Percentiles rank a stretch among this genome's conserved stretches.
These are phyloP conservation scores for Thera britannica DNA, from an alignment of 2,888 invertebrate species.

Conservation along the genomic window DNA sequence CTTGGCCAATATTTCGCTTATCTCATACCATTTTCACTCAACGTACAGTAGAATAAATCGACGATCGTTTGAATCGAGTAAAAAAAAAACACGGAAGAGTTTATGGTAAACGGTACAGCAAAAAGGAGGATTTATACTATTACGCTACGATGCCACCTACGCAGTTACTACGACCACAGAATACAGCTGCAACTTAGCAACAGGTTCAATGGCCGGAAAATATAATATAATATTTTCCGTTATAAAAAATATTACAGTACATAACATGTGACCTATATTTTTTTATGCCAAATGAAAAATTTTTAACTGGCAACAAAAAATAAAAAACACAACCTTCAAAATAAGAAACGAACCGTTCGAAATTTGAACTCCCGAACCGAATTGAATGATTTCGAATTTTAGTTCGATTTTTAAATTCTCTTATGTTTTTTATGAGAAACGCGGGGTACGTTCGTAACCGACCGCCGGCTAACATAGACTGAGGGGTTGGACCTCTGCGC, in stretches of 20 bases:
- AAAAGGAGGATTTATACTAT: slow-evolving; percentile 3
- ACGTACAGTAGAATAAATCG: slow-evolving; percentile 16
- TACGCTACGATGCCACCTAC: slow-evolving; percentile 24
- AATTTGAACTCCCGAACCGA: slow-evolving; percentile 5
- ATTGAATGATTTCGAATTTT: background rate
- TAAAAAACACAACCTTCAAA: background rate
- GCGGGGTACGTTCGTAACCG: slow-evolving; percentile 54
- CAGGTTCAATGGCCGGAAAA: slow-evolving; percentile 4
- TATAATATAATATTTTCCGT: too few relatives aligned
- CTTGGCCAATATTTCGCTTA: slow-evolving; percentile 19
- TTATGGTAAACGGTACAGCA: background rate
- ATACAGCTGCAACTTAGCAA: slow-evolving; percentile 14
- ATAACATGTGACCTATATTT: too few relatives aligned
- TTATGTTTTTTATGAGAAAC: slow-evolving; percentile 9
- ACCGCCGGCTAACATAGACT: slow-evolving; percentile 61
- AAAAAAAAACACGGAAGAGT: slow-evolving; percentile 3
- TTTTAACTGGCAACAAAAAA: slow-evolving; percentile 3
- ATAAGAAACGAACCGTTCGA: slow-evolving; percentile 3
- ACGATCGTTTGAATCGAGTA: slow-evolving; percentile 1
- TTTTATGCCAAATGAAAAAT: background rate
- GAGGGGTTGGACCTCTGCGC: slow-evolving; percentile 59
- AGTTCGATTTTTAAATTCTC: slow-evolving; percentile 13
- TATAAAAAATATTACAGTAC: too few relatives aligned
- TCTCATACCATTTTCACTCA: slow-evolving; percentile 23
- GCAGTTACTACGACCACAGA: slow-evolving; percentile 11